Evolutionary conservation across 1,140 invertebrate genomes (phyloP).

Genomic region (Calephelis virginiensis): DNA sequence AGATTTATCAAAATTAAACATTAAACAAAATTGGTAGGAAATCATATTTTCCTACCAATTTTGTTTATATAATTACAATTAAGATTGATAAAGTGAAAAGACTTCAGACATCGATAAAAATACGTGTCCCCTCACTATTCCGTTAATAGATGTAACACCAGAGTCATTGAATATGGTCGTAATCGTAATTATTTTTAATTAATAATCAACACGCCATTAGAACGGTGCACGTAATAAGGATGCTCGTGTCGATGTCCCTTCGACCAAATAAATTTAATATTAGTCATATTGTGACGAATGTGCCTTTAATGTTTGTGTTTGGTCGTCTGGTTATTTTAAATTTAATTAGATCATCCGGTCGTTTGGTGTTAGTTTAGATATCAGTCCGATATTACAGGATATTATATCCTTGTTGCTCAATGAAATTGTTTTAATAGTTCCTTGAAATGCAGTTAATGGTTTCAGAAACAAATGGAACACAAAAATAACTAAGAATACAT

Average conservation of each 20-base stretch:
- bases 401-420: constrained; percentile 2
- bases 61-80: too few relatives aligned
- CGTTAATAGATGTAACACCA: constrained; percentile 75
- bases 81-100: background rate
- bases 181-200: constrained; percentile 78
- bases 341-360: constrained; percentile 33
- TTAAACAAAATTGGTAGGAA: too few relatives aligned
- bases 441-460: too few relatives aligned
- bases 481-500: too few relatives aligned
- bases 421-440: background rate
- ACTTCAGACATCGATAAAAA: background rate
- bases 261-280: constrained; percentile 48
- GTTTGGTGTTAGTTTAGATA: constrained; percentile 26
- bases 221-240: constrained; percentile 68
- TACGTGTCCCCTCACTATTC: constrained; percentile 47
- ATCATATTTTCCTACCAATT: too few relatives aligned
- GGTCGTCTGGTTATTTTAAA: constrained; percentile 34
- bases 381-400: constrained; percentile 19
- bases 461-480: too few relatives aligned
- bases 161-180: constrained; percentile 77
- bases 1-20: too few relatives aligned
- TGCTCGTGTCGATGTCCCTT: constrained; percentile 71
- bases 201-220: constrained; percentile 77
- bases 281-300: constrained; percentile 37
- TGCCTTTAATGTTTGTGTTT: constrained; percentile 30